These are phyloP conservation scores for Phenganax marumi DNA, from an alignment of 92 coral and sea anemone genomes.

Conservation along the genomic window DNA sequence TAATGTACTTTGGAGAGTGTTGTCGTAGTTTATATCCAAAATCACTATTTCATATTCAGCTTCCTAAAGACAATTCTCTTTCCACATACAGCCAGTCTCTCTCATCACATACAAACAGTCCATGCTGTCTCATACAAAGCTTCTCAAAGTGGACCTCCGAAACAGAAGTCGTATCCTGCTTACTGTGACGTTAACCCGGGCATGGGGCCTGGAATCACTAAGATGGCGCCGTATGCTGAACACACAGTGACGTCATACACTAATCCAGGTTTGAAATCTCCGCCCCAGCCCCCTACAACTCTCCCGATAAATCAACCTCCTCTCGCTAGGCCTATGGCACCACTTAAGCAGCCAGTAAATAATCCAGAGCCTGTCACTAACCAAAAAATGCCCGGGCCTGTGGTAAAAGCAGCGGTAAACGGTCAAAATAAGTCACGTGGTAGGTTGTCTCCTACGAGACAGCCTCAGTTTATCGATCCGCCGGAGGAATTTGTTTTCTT, in stretches of 20 bases:
- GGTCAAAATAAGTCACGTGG: conserved; percentile 63
- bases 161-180: conserved; percentile 95
- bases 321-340: conserved; percentile 61
- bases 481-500: conserved; percentile 96
- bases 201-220: conserved; percentile 90
- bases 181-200: conserved; percentile 98
- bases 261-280: conserved; percentile 66
- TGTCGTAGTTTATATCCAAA: no score
- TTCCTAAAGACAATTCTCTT: background rate
- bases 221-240: conserved; percentile 96
- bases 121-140: conserved; percentile 58
- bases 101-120: conserved; percentile 92
- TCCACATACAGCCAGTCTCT: conserved; percentile 73
- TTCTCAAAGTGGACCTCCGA: conserved; percentile 76
- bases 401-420: conserved; percentile 44
- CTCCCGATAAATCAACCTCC: conserved; percentile 41
- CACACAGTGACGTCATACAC: conserved; percentile 97
- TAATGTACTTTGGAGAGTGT: no score
- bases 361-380: conserved; percentile 32
- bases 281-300: conserved; percentile 27
- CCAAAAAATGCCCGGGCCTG: conserved; percentile 44
- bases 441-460: conserved; percentile 55
- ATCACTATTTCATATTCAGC: no score
- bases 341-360: conserved; percentile 39
- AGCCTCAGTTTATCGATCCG: conserved; percentile 96